phyloP scores from a whole-genome alignment of 2,888 invertebrate species.

The Nomada goodeniana region DNA sequence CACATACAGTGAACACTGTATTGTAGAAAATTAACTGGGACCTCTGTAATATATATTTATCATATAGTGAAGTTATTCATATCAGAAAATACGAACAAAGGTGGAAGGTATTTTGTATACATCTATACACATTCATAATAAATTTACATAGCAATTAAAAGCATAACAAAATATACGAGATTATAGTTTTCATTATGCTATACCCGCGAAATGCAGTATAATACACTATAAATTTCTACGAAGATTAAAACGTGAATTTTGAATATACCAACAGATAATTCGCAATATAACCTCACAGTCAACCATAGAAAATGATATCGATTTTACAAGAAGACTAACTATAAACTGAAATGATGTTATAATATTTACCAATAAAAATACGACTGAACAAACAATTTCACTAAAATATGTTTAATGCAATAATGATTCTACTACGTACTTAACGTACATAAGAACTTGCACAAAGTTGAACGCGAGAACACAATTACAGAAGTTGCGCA shows the following conservation, averaged over 20 bases:
- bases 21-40: too few relatives aligned
- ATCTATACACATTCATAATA: not conserved
- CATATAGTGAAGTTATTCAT: not conserved
- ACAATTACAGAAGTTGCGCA: slow-evolving; percentile 46
- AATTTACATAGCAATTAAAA: not conserved
- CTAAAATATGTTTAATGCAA: slow-evolving; percentile 6
- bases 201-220: not conserved
- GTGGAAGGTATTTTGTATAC: not conserved
- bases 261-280: slow-evolving; percentile 17
- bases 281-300: slow-evolving; percentile 45
- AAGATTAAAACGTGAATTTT: not conserved
- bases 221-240: not conserved
- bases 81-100: not conserved
- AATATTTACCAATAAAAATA: slow-evolving; percentile 37
- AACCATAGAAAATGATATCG: not conserved
- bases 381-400: not conserved
- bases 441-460: slow-evolving; percentile 43
- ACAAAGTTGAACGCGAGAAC: slow-evolving; percentile 43
- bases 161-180: not conserved
- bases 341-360: not conserved
- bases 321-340: slow-evolving; percentile 17
- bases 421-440: slow-evolving; percentile 13
- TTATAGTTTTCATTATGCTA: not conserved
- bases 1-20: not conserved
- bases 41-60: not conserved